Evolutionary conservation across 2,113 vertebrate species (phyloP).

Genomic region (Gnathonemus echidnorhynchus): DNA sequence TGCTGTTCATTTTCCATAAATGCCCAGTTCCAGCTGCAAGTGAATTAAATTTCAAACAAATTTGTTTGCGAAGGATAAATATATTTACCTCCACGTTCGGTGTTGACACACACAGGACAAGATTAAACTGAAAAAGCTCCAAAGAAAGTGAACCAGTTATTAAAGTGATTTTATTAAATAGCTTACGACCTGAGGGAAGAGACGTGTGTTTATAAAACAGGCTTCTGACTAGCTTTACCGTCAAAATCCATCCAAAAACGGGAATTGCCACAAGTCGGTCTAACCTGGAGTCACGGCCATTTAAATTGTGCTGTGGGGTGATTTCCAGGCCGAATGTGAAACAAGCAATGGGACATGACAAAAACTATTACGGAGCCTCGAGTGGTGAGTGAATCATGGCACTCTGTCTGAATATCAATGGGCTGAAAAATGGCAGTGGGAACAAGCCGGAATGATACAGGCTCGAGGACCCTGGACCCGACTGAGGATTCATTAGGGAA

Average conservation of each 20-base stretch:
- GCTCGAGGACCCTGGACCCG: background rate
- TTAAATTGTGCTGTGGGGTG: background rate
- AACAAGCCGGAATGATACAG: background rate
- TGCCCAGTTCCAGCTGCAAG: background rate
- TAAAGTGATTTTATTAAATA: constrained; percentile 2
- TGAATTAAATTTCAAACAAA: background rate
- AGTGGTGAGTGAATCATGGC: background rate
- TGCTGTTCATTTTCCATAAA: background rate
- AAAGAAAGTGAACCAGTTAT: background rate
- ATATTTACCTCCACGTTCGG: background rate
- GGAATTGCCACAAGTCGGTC: background rate
- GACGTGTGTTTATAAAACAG: background rate
- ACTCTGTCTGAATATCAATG: background rate
- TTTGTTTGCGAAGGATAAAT: background rate
- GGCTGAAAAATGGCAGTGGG: background rate
- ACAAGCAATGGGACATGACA: constrained; percentile 8
- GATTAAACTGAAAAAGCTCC: background rate
- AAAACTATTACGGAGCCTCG: background rate
- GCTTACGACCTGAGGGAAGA: background rate
- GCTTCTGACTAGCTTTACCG: background rate
- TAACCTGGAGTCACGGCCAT: background rate
- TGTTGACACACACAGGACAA: background rate
- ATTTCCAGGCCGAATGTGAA: background rate
- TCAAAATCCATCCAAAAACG: background rate
- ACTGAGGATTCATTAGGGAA: background rate